Conservation (phyloP, 2,797 vertebrate genomes). For the Mormyrops boulengeri region DNA sequence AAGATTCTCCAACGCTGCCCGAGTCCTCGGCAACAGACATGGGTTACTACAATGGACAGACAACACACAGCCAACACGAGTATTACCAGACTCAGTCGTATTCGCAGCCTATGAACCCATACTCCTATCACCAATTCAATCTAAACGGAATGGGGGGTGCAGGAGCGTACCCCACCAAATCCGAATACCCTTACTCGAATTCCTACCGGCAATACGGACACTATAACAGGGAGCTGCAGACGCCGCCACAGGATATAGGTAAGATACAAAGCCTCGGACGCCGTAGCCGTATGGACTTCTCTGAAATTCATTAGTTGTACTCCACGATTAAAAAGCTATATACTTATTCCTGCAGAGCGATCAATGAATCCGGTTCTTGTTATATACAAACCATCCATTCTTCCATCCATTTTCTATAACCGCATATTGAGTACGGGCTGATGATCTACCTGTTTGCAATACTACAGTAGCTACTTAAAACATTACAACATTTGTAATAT, state of each 20-base stretch:
- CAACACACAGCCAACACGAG: slow-evolving; percentile 74
- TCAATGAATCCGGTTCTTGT: neutral
- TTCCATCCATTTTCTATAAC: neutral
- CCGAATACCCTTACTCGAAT: slow-evolving; percentile 84
- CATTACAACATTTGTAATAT: neutral
- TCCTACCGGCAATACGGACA: slow-evolving; percentile 86
- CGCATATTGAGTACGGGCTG: neutral
- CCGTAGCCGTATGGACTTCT: neutral
- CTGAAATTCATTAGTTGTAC: neutral
- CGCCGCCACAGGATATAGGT: slow-evolving; percentile 84
- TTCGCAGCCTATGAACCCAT: slow-evolving; percentile 77
- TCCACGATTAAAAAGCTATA: neutral
- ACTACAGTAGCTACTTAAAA: neutral
- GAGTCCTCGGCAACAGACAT: slow-evolving; percentile 93
- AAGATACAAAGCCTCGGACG: slow-evolving; percentile 36
- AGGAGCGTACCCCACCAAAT: slow-evolving; percentile 83
- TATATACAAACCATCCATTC: neutral
- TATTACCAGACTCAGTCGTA: slow-evolving; percentile 79
- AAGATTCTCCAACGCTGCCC: slow-evolving; percentile 92
- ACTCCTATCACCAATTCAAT: slow-evolving; percentile 82
- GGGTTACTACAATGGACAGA: slow-evolving; percentile 86
- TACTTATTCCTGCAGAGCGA: neutral
- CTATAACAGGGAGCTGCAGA: slow-evolving; percentile 85
- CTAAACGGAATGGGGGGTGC: slow-evolving; percentile 77
- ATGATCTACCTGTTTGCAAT: neutral